Evolutionary conservation across 2,888 invertebrate species (phyloP).

Genomic region (Dryocosmus kuriphilus): DNA sequence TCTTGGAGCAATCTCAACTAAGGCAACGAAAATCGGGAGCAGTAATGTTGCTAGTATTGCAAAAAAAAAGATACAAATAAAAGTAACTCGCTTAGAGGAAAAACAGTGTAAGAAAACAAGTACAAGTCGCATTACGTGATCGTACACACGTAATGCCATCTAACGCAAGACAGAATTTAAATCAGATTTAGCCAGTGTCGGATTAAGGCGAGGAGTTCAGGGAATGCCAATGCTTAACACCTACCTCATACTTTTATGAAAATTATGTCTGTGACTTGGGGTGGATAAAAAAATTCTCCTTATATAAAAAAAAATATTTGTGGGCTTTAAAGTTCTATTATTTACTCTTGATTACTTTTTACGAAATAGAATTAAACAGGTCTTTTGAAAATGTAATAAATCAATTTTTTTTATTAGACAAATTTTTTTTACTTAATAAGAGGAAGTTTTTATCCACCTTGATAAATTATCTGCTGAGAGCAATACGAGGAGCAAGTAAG

Average conservation of each 20-base stretch:
- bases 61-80: constrained; percentile 13
- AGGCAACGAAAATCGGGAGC: constrained; percentile 38
- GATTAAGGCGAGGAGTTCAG: constrained; percentile 20
- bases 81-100: constrained; percentile 19
- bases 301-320: background rate
- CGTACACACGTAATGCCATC: background rate
- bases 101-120: constrained; percentile 30
- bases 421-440: background rate
- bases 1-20: constrained; percentile 15
- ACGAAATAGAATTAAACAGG: too few relatives aligned
- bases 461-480: background rate
- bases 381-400: background rate
- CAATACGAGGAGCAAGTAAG: background rate
- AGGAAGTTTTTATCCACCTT: background rate
- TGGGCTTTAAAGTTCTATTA: too few relatives aligned
- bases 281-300: background rate
- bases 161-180: background rate
- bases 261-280: constrained; percentile 11
- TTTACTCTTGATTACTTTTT: too few relatives aligned
- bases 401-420: background rate
- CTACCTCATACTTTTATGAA: constrained; percentile 36
- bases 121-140: constrained; percentile 25
- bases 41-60: constrained; percentile 25
- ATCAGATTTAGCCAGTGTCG: constrained; percentile 34
- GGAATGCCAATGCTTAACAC: constrained; percentile 35